Conservation (phyloP, 1,140 invertebrate species). For the Drosophila ercepeae region DNA sequence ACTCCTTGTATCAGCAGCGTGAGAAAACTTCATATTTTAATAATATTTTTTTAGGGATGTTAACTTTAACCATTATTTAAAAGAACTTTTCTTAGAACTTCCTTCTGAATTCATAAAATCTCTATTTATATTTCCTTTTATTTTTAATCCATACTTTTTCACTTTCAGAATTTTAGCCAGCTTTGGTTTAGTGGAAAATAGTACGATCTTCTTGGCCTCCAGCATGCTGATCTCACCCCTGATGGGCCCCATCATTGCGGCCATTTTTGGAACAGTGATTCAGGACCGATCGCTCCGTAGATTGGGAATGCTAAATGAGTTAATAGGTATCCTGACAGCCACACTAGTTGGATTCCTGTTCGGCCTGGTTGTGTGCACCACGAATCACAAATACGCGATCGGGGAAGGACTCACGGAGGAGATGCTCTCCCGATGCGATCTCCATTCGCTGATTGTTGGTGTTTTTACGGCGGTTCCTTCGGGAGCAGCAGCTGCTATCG, state of each 20-base stretch:
- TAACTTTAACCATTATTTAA: too few relatives aligned
- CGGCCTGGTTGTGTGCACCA: constrained; percentile 86
- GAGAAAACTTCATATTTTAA: constrained; percentile 60
- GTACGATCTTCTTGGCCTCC: constrained; percentile 89
- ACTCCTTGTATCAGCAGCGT: constrained; percentile 88
- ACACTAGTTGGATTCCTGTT: constrained; percentile 88
- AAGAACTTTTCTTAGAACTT: too few relatives aligned
- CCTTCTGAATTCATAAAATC: too few relatives aligned
- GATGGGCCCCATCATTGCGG: constrained; percentile 91
- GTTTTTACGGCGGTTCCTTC: constrained; percentile 89
- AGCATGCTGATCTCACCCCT: constrained; percentile 92
- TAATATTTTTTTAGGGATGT: too few relatives aligned
- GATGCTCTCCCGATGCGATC: constrained; percentile 88
- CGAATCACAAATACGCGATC: constrained; percentile 86
- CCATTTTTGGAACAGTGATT: constrained; percentile 89
- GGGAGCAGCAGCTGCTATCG: constrained; percentile 90
- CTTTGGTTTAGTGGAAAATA: constrained; percentile 92
- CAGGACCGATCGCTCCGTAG: constrained; percentile 86
- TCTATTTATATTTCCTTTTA: too few relatives aligned
- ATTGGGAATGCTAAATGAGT: constrained; percentile 87
- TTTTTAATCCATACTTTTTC: too few relatives aligned
- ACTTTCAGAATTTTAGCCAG: constrained; percentile 84
- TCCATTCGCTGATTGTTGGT: constrained; percentile 88
- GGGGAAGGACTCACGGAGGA: constrained; percentile 88
- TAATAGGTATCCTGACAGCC: constrained; percentile 87